These are phyloP conservation scores for Therioaphis trifolii DNA, from an alignment of 2,888 invertebrate genomes.

Conservation along the genomic window DNA sequence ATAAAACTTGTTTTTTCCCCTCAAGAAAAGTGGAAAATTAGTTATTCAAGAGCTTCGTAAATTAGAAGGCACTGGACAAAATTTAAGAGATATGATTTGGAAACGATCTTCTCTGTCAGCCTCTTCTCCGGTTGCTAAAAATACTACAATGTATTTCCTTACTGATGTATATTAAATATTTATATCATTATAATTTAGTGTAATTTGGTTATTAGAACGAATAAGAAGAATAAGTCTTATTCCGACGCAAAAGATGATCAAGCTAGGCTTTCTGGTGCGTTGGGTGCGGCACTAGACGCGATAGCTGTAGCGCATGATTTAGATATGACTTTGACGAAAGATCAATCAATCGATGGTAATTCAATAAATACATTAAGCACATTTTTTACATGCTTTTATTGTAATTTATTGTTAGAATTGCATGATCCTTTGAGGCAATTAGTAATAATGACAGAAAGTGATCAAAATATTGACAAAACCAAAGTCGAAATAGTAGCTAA, in stretches of 20 bases:
- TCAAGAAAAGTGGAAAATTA: conserved; percentile 85
- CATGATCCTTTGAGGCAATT: conserved; percentile 67
- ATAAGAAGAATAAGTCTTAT: conserved; percentile 43
- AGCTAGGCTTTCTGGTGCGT: conserved; percentile 70
- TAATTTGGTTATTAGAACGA: conserved; percentile 3
- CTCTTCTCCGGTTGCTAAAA: conserved; percentile 77
- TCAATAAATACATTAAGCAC: neutral
- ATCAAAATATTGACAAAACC: conserved; percentile 66
- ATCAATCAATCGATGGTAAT: conserved; percentile 46
- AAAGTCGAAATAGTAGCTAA: conserved; percentile 66
- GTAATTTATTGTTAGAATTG: conserved; percentile 64
- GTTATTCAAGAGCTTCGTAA: conserved; percentile 85
- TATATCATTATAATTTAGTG: neutral
- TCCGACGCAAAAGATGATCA: conserved; percentile 47
- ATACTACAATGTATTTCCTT: conserved; percentile 27
- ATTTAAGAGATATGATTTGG: conserved; percentile 89
- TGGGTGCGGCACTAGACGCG: conserved; percentile 83
- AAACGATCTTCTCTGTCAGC: conserved; percentile 81
- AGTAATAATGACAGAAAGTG: conserved; percentile 68
- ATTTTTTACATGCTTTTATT: neutral
- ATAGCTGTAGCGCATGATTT: conserved; percentile 86
- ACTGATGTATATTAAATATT: no score
- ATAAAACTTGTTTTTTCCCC: neutral
- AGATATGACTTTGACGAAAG: conserved; percentile 69
- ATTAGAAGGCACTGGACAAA: conserved; percentile 86